Percentiles rank a stretch among this genome's conserved stretches.
These are phyloP conservation scores for Nothocercus nigrocapillus DNA, from an alignment of 2,113 vertebrate species.

Conservation along the genomic window DNA sequence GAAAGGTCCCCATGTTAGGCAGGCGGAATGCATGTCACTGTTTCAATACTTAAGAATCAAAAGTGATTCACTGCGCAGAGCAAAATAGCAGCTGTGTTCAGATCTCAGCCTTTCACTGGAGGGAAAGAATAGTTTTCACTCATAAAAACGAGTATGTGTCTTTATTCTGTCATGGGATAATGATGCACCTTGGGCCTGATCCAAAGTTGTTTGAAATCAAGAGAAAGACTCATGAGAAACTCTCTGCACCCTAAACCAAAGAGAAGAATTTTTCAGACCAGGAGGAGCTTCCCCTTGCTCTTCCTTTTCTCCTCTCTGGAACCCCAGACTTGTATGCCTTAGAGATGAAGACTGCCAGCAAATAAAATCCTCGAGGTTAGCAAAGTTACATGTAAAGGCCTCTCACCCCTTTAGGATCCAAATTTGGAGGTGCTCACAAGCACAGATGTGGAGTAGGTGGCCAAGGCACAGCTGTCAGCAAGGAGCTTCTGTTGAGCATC, in stretches of 20 bases:
- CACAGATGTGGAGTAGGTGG: neutral
- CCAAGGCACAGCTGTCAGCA: neutral
- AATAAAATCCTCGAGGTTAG: neutral
- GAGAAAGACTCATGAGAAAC: slow-evolving; percentile 2
- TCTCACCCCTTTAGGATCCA: neutral
- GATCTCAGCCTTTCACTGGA: slow-evolving; percentile 61
- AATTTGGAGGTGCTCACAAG: fast-evolving
- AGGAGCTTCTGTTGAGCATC: neutral
- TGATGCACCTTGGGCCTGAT: slow-evolving; percentile 66
- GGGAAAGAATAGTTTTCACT: slow-evolving; percentile 60
- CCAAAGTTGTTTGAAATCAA: slow-evolving; percentile 52
- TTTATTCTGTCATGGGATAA: slow-evolving; percentile 66
- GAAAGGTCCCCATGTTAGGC: slow-evolving; percentile 56
- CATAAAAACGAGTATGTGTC: slow-evolving; percentile 52
- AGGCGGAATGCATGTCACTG: slow-evolving; percentile 40
- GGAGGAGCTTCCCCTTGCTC: slow-evolving; percentile 7
- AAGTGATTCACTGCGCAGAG: slow-evolving; percentile 61
- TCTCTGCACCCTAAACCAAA: slow-evolving; percentile 34
- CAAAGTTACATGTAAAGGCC: neutral
- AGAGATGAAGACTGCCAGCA: neutral
- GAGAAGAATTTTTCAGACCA: neutral
- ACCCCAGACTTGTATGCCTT: neutral
- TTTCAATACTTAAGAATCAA: slow-evolving; percentile 59
- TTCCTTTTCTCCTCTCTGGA: neutral
- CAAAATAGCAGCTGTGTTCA: slow-evolving; percentile 73